These are phyloP conservation scores for Callaeas wilsoni DNA, from an alignment of 2,113 vertebrate species.

Conservation along the genomic window DNA sequence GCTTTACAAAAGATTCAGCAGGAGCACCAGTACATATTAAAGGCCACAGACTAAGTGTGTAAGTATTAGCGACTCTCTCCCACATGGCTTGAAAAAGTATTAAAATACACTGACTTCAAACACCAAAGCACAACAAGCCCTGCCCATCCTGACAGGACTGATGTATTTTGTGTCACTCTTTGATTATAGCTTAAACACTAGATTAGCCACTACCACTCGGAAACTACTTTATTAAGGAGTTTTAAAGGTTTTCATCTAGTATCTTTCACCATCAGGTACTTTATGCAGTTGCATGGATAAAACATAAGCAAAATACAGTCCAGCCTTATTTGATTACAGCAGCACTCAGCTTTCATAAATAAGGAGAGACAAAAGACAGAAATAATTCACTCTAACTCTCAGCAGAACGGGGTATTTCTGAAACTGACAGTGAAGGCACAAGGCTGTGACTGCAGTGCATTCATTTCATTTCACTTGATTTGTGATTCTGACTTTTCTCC, in stretches of 20 bases:
- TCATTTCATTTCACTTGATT: background rate
- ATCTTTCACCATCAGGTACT: background rate
- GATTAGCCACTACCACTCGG: background rate
- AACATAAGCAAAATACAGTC: background rate
- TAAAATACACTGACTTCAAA: background rate
- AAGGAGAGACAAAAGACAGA: background rate
- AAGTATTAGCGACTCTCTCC: background rate
- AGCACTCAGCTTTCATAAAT: background rate
- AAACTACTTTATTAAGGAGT: background rate
- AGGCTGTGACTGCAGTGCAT: background rate
- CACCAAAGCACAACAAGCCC: background rate
- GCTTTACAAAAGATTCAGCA: background rate
- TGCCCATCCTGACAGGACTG: background rate
- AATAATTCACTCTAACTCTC: background rate
- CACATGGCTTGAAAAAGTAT: background rate
- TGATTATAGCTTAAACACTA: background rate
- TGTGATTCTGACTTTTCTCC: background rate
- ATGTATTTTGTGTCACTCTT: background rate
- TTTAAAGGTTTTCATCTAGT: background rate
- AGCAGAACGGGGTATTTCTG: background rate
- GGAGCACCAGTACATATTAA: background rate
- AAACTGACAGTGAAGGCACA: background rate
- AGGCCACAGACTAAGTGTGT: background rate
- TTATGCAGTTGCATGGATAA: background rate
- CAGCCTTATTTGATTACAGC: background rate